Evolutionary conservation across 2,113 vertebrate genomes (phyloP).

Genomic region (Corydoras maculifer): DNA sequence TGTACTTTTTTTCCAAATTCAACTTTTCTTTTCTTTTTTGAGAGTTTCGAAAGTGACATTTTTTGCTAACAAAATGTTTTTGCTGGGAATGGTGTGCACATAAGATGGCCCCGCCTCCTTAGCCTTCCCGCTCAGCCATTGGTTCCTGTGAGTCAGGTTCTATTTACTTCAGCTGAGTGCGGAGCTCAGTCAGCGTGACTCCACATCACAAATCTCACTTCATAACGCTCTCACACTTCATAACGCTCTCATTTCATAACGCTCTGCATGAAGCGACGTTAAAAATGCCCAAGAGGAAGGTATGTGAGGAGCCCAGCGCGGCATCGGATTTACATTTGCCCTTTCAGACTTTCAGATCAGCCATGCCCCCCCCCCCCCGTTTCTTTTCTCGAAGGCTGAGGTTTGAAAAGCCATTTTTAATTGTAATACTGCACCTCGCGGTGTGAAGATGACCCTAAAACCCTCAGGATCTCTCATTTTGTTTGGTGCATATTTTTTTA

Average conservation of each 20-base stretch:
- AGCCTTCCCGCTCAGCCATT: slow-evolving; percentile 49
- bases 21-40: too few species aligned
- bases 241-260: background rate
- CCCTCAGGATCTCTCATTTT: slow-evolving; percentile 19
- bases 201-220: too few species aligned
- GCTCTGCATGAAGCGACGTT: slow-evolving; percentile 44
- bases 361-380: slow-evolving; percentile 44
- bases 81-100: too few species aligned
- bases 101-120: slow-evolving; percentile 39
- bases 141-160: slow-evolving; percentile 49
- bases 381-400: slow-evolving; percentile 35
- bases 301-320: slow-evolving; percentile 48
- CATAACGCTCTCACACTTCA: too few species aligned
- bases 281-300: slow-evolving; percentile 60
- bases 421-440: background rate
- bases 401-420: slow-evolving; percentile 34
- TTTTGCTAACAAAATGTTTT: too few species aligned
- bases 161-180: slow-evolving; percentile 56
- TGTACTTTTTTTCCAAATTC: too few species aligned
- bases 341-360: slow-evolving; percentile 52
- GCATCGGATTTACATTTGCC: slow-evolving; percentile 46
- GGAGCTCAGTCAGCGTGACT: too few species aligned
- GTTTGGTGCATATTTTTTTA: background rate
- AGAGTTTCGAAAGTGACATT: too few species aligned
- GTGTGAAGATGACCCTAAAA: slow-evolving; percentile 28